A percentile compares a stretch with the other conserved stretches of the same genome.
Conservation (phyloP, 2,797 vertebrate species). For the Pangasius macronema region DNA sequence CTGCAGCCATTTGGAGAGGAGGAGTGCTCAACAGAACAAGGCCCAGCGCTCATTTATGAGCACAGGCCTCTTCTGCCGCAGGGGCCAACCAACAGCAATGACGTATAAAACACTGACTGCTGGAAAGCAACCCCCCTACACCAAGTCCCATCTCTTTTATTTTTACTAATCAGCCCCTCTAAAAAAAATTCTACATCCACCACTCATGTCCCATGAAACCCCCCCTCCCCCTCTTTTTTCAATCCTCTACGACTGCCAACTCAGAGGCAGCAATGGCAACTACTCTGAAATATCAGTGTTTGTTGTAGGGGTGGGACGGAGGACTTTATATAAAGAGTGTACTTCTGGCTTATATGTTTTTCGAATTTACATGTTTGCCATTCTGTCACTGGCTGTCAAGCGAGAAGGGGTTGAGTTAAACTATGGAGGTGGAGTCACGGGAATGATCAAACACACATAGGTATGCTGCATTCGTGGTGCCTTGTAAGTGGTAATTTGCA, state of each 20-base stretch:
- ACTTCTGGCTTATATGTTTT: constrained; percentile 9
- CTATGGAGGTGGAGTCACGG: neutral
- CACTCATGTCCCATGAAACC: constrained; percentile 66
- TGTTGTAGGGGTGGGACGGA: constrained; percentile 39
- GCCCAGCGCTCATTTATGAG: constrained; percentile 88
- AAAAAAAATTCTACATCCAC: constrained; percentile 21
- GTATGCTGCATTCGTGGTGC: neutral
- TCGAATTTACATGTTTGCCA: neutral
- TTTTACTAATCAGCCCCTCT: constrained; percentile 52
- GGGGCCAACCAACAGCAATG: constrained; percentile 79
- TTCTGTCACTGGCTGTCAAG: neutral
- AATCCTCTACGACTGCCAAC: constrained; percentile 63
- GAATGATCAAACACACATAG: neutral
- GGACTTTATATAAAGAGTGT: constrained; percentile 9
- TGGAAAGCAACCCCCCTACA: constrained; percentile 59
- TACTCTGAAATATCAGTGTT: constrained; percentile 69
- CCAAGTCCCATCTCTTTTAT: constrained; percentile 26
- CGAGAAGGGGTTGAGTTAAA: neutral
- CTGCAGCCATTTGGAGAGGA: constrained; percentile 82
- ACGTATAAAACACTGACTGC: constrained; percentile 58
- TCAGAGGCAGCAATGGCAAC: constrained; percentile 78
- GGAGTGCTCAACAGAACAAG: constrained; percentile 82
- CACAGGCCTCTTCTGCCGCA: constrained; percentile 94
- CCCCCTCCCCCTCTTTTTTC: constrained; percentile 38
- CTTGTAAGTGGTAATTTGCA: neutral